A percentile compares a stretch with the other conserved stretches of the same genome.
These are phyloP conservation scores for Ctenopoma kingsleyae DNA, from an alignment of 2,797 vertebrate species.

Conservation along the genomic window DNA sequence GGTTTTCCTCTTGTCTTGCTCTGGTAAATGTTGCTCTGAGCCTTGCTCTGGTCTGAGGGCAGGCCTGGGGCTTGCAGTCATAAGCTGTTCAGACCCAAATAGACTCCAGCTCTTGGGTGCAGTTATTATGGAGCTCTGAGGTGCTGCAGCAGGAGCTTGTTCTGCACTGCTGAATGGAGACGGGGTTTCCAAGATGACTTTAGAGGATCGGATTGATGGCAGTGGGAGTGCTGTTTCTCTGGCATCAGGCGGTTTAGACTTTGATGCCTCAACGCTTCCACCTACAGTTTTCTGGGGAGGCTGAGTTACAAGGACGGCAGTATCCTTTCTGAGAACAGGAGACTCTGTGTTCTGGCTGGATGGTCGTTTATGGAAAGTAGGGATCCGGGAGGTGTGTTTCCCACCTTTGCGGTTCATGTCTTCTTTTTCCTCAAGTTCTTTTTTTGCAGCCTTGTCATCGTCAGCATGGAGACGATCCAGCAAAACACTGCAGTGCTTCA, in stretches of 20 bases:
- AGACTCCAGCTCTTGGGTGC: conserved; percentile 28
- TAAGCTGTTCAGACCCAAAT: conserved; percentile 29
- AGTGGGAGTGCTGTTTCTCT: conserved; percentile 61
- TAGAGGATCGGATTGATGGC: conserved; percentile 45
- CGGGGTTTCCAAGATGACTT: conserved; percentile 27
- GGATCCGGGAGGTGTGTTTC: conserved; percentile 80
- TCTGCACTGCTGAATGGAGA: conserved; percentile 33
- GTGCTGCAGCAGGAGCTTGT: not conserved
- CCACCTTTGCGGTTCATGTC: conserved; percentile 75
- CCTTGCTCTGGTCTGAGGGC: conserved; percentile 61
- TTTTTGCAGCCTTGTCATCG: conserved; percentile 48
- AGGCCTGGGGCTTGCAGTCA: conserved; percentile 70
- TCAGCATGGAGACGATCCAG: conserved; percentile 65
- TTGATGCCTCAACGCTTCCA: conserved; percentile 45
- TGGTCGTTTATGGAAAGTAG: conserved; percentile 82
- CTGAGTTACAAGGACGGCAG: conserved; percentile 13
- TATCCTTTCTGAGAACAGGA: conserved; percentile 51
- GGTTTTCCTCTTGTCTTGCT: not conserved
- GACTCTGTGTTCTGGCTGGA: conserved; percentile 29
- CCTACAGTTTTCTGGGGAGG: conserved; percentile 33
- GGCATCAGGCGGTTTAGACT: conserved; percentile 52
- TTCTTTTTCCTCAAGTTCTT: conserved; percentile 71
- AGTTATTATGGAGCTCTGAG: not conserved
- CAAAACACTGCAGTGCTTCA: conserved; percentile 68
- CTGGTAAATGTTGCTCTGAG: not conserved